phyloP scores from a whole-genome alignment of 2,113 vertebrate species.

The Struthidea cinerea region DNA sequence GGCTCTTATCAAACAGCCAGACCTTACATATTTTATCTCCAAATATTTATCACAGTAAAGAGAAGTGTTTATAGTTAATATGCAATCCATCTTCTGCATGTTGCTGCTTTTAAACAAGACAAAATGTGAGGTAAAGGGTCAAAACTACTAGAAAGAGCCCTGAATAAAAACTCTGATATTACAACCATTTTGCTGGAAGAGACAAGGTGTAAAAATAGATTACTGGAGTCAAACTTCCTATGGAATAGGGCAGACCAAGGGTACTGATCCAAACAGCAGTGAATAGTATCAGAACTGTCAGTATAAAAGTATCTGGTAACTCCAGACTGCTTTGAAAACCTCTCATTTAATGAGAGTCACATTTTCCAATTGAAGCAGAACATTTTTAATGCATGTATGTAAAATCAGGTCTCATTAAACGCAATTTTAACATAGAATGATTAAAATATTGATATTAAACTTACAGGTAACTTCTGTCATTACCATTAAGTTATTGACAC shows the following conservation, averaged over 20 bases:
- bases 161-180: neutral
- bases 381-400: neutral
- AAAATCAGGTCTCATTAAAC: neutral
- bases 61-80: slow-evolving; percentile 1
- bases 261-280: neutral
- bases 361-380: neutral
- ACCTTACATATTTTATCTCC: neutral
- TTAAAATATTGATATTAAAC: neutral
- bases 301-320: neutral
- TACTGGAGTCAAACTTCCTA: neutral
- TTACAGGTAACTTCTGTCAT: slow-evolving; percentile 23
- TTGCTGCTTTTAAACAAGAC: neutral
- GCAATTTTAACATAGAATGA: neutral
- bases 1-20: neutral
- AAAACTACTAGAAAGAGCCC: neutral
- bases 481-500: slow-evolving; percentile 38
- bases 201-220: neutral
- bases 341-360: neutral
- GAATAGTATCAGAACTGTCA: neutral
- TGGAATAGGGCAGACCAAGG: neutral
- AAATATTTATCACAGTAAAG: slow-evolving; percentile 17
- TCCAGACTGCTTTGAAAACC: neutral
- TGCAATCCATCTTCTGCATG: neutral
- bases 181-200: neutral
- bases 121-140: slow-evolving; percentile 8